Percentiles rank a stretch among this genome's conserved stretches.
Conservation (phyloP, 2,888 invertebrate genomes). For the Lithophane leautieri region DNA sequence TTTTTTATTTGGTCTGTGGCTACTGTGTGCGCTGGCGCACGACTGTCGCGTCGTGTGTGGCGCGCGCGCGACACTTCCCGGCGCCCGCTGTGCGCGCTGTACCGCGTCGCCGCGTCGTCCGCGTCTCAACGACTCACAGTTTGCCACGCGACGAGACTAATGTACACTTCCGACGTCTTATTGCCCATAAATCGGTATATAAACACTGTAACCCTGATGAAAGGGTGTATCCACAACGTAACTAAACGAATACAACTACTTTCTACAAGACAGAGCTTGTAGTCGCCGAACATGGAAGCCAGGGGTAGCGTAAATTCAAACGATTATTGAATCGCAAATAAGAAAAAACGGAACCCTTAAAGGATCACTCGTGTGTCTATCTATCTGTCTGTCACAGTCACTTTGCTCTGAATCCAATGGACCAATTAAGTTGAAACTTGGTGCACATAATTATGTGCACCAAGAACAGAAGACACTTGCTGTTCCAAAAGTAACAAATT, state of each 20-base stretch:
- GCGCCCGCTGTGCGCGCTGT: background rate
- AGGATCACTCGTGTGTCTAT: too few relatives aligned
- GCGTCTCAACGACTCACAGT: constrained; percentile 37
- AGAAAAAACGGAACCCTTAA: too few relatives aligned
- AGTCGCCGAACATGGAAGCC: background rate
- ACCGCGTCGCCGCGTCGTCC: too few relatives aligned
- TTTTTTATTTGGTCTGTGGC: too few relatives aligned
- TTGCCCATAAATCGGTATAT: constrained; percentile 51
- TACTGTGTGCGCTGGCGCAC: too few relatives aligned
- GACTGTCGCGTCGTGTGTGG: constrained; percentile 14
- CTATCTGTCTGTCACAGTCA: too few relatives aligned
- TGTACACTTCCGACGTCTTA: constrained; percentile 58
- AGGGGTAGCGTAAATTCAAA: background rate
- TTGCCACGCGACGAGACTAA: constrained; percentile 50
- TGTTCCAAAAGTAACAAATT: too few relatives aligned
- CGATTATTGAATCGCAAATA: background rate
- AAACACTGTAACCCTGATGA: constrained; percentile 41
- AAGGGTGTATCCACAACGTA: constrained; percentile 24
- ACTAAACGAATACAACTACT: constrained; percentile 11
- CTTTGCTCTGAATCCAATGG: too few relatives aligned
- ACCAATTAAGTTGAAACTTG: too few relatives aligned
- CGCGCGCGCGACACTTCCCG: background rate
- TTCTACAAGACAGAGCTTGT: background rate
- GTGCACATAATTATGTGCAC: too few relatives aligned
- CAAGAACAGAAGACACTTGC: too few relatives aligned